Percentiles rank a stretch among this genome's conserved stretches.
Conservation (phyloP, 2,113 vertebrate genomes). For the Chloroceryle aenea region DNA sequence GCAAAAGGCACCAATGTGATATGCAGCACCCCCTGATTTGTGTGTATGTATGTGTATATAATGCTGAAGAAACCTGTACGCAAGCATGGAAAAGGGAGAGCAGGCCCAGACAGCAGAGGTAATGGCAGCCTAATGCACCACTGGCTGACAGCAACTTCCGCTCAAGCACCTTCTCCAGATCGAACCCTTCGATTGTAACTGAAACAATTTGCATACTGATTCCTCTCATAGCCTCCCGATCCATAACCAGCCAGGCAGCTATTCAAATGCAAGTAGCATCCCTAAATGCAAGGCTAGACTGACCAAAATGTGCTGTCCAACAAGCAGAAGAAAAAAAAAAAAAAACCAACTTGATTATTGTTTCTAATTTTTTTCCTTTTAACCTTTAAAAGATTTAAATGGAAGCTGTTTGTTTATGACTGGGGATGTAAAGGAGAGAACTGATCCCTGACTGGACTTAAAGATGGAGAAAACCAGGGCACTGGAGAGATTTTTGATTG, state of each 20-base stretch:
- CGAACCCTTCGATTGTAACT: conserved; percentile 99
- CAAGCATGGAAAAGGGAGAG: conserved; percentile 58
- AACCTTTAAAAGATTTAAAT: conserved; percentile 70
- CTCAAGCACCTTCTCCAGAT: conserved; percentile 86
- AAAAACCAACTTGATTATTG: conserved; percentile 53
- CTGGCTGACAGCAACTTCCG: conserved; percentile 92
- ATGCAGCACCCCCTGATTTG: conserved; percentile 62
- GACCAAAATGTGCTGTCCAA: conserved; percentile 72
- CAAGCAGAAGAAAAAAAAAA: conserved; percentile 66
- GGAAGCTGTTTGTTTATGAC: conserved; percentile 77
- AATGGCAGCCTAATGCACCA: conserved; percentile 82
- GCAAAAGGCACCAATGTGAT: conserved; percentile 41
- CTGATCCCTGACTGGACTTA: conserved; percentile 74
- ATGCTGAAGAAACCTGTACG: conserved; percentile 65
- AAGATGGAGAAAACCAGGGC: conserved; percentile 72
- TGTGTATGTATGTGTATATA: conserved; percentile 79
- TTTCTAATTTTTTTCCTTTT: conserved; percentile 65
- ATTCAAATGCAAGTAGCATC: conserved; percentile 93
- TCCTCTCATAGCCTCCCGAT: conserved; percentile 92
- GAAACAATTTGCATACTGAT: conserved; percentile 99
- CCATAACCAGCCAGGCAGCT: conserved; percentile 91
- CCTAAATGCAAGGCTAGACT: conserved; percentile 84
- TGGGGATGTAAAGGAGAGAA: conserved; percentile 72
- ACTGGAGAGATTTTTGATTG: conserved; percentile 69
- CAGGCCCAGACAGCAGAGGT: conserved; percentile 72